Base-by-base conservation (phyloP, 64 coral and sea anemone genomes). In the Stylophora pistillata region DNA sequence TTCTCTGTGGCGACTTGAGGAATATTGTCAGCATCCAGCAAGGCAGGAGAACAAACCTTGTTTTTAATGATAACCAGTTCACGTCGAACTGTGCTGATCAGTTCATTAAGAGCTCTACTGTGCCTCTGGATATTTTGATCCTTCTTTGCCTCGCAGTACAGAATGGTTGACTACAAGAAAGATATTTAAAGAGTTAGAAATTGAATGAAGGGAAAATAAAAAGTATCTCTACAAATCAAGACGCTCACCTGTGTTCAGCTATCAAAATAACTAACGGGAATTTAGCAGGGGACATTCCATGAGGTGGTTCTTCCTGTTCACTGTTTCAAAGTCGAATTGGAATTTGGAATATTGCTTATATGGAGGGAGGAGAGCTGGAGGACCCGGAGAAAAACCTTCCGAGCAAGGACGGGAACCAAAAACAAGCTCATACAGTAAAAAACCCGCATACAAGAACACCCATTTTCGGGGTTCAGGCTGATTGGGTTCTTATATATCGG, bases 121-220 rank as follows among this genome's bases (percentile, higher is more conserved):
- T 82, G 94, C n/a, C 86, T 76, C 47, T 86, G 81, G 85, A 98
- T 98, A 68, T 98, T 91, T 58, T 98, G 92, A 79, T 98, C 95
- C 29, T 88, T 98, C 72, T 98, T 98, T 73, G 95, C 95, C 55
- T 94, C 91, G 82, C 92, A 94, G 89, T 94, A 98, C 15, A 98
- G 74, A 58, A 98, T 98, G 54, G 88, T 94, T 75, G 95, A 98
- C 95, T 98, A 53, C 21, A 64, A 82, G 26, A 87, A 76, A 11
- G 73, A 31, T 5, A 56, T 78, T 9, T 2, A 20, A 69, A 56
- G 31, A n/a, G 16, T 6, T 23, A 66, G 41, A 15, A 7, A n/a
- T 77, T 18, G 56, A 52, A 0, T 9, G 30, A 4, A 13, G 30
- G 37, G 37, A 23, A 53, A 60, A 58, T 29, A 75, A 47, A 7